Percentiles rank a stretch among this genome's conserved stretches.
These are phyloP conservation scores for Vultur gryphus DNA, from an alignment of 2,797 vertebrate genomes.

Conservation along the genomic window DNA sequence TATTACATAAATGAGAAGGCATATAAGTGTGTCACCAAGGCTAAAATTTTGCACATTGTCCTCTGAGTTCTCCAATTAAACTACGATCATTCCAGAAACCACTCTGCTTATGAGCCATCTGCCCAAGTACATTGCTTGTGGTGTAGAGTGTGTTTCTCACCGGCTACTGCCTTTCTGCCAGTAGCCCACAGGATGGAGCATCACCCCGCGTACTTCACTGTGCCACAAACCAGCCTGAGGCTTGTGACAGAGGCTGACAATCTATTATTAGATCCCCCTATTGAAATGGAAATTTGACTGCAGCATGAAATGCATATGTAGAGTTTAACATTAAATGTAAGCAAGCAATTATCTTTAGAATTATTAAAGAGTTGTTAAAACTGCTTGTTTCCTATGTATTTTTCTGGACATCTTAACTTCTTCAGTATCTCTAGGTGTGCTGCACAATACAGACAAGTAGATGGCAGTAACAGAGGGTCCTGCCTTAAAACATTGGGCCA, in stretches of 20 bases:
- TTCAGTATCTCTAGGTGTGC: neutral
- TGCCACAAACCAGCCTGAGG: neutral
- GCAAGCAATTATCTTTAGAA: neutral
- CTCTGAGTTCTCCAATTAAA: neutral
- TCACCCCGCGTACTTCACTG: rapidly evolving
- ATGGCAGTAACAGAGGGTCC: neutral
- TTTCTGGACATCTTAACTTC: neutral
- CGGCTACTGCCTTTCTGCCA: neutral
- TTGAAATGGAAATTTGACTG: neutral
- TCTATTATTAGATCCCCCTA: neutral
- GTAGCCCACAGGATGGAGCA: neutral
- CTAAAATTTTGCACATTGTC: neutral
- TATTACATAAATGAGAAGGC: neutral
- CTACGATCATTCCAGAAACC: neutral
- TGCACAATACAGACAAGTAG: neutral
- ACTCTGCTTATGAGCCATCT: neutral
- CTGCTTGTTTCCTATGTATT: neutral
- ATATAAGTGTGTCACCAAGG: neutral
- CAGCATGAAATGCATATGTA: neutral
- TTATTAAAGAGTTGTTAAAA: neutral
- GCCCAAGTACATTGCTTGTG: rapidly evolving
- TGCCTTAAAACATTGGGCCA: neutral
- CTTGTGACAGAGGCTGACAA: neutral
- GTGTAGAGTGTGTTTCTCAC: neutral
- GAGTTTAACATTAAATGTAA: neutral